Base-by-base conservation (phyloP, 2,797 vertebrate species). In the Aulostomus chinensis region DNA sequence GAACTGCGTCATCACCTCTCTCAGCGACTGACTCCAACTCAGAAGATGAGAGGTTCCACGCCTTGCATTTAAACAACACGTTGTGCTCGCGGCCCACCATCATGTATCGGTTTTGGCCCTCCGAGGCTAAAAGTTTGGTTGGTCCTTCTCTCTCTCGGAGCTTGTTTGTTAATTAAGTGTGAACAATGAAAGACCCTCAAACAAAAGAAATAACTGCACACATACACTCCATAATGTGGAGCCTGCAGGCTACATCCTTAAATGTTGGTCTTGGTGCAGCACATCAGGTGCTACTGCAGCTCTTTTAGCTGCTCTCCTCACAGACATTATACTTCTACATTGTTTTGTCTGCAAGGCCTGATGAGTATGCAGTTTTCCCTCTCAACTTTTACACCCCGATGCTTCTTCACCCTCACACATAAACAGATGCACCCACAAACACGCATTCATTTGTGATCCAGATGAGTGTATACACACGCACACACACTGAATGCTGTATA, bases 331-430 rank as follows among this genome's bases (percentile, higher is more conserved):
- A 38, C 32, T 38, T 6, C 22, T 22, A 12, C 50, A 13, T 33
- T 63, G 52, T 74, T 81, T 73, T 76, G 68, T 76, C 78, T 80
- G 58, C 18, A 2, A 78, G 75, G 70, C 47, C 47, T 55, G 40
- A 80, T 78, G 48, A 83, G 81, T 86, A 76, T 83, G 75, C 64
- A 75, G 62, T 45, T 55, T 26, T 11, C 30, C 36, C 31, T 39
- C 26, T 41, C 0, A 5, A 31, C 28, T 51, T 59, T 67, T 28
- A 45, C 28, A 20, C 60, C 57, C 15, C 28, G 56, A 26, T 45
- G 52, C 52, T 63, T 73, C 69, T 33, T 68, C 29, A 14, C 12
- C 2, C 45, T 21, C 50, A 29, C 28, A 22, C 53, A 18, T 3
- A 12, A 39, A 35, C 33, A 47, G 12, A 41, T 16, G 37, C 39